These are phyloP conservation scores for Lophura nycthemera DNA, from an alignment of 2,113 vertebrate genomes.

Conservation along the genomic window DNA sequence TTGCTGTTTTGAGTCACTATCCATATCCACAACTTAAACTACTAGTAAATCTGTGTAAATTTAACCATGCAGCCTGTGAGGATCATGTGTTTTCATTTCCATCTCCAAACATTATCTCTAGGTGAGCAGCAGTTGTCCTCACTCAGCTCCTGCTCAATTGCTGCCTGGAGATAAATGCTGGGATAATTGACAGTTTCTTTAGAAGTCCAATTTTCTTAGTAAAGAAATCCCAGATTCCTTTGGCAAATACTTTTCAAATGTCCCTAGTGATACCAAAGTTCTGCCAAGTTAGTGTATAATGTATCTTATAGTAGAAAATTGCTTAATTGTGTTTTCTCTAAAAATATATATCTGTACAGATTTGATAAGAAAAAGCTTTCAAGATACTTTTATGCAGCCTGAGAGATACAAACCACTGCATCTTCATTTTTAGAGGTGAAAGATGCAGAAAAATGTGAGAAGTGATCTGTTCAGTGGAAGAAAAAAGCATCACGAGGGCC, in stretches of 20 bases:
- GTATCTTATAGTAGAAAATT: background rate
- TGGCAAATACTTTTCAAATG: background rate
- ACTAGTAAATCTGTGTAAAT: background rate
- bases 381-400: background rate
- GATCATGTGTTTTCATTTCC: background rate
- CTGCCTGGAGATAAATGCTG: background rate
- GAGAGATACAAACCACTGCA: background rate
- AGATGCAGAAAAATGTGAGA: background rate
- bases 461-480: slow-evolving; percentile 6
- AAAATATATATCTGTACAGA: background rate
- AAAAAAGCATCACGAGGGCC: background rate
- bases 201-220: background rate
- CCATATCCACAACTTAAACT: background rate
- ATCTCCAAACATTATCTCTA: background rate
- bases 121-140: background rate
- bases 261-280: background rate
- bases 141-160: too few relatives aligned
- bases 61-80: background rate
- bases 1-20: background rate
- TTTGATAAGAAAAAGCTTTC: background rate
- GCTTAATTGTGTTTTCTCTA: background rate
- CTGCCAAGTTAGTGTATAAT: fast-evolving
- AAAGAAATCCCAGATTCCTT: background rate
- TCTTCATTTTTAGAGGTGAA: slow-evolving; percentile 21
- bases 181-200: background rate